Conservation (phyloP, 37 sponge, comb jelly and placozoan genomes). For the Tethya wilhelma region DNA sequence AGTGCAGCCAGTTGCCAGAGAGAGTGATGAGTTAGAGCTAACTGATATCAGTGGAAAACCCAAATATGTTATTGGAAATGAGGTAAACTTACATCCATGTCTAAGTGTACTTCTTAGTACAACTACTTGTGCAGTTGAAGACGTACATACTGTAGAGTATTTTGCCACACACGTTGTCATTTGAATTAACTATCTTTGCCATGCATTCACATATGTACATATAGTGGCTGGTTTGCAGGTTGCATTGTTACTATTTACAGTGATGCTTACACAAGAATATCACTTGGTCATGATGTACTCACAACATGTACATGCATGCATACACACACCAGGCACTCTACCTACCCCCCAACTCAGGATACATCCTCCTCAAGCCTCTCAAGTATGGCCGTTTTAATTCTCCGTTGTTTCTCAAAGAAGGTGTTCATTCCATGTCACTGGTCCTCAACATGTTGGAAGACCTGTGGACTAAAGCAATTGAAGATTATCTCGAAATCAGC, state of each 20-base stretch:
- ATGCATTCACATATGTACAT: too few species aligned
- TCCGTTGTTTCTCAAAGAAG: too few species aligned
- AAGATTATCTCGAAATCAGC: conserved; percentile 64
- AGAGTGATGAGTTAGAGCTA: conserved; percentile 34
- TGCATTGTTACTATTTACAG: too few species aligned
- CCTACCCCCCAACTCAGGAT: conserved; percentile 62
- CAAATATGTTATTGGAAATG: conserved; percentile 73
- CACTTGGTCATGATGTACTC: too few species aligned
- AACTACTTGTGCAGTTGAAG: too few species aligned
- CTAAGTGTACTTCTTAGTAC: too few species aligned
- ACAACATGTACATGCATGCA: conserved; percentile 6
- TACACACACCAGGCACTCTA: conserved; percentile 86
- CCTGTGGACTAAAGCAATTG: conserved; percentile 83
- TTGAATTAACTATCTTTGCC: too few species aligned
- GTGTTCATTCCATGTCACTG: conserved; percentile 8
- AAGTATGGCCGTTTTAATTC: conserved; percentile 66
- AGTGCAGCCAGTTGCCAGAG: conserved; percentile 36
- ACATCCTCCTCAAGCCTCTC: conserved; percentile 78
- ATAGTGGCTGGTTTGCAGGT: too few species aligned
- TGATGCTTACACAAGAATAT: too few species aligned
- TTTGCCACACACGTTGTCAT: too few species aligned
- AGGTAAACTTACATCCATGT: too few species aligned
- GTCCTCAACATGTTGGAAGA: conserved; percentile 78
- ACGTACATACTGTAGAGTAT: too few species aligned
- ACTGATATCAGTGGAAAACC: conserved; percentile 68